A percentile compares a stretch with the other conserved stretches of the same genome.
phyloP scores from a whole-genome alignment of 2,113 vertebrate genomes.

The Micronycteris hirsuta region DNA sequence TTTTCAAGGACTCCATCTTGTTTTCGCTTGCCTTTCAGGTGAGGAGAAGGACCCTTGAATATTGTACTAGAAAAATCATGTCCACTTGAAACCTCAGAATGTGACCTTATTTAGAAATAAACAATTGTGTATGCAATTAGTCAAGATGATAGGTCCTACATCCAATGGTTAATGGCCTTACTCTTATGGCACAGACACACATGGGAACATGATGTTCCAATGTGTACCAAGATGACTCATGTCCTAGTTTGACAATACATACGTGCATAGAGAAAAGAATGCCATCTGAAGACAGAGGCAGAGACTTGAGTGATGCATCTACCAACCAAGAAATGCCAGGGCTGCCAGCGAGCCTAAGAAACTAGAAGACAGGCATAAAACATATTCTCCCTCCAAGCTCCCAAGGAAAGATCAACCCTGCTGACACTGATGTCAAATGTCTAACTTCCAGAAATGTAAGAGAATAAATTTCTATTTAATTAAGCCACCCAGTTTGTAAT shows the following conservation, averaged over 20 bases:
- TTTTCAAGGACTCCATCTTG: neutral
- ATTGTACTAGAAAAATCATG: neutral
- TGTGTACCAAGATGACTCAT: neutral
- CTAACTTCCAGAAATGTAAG: neutral
- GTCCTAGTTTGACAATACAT: neutral
- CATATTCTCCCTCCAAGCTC: neutral
- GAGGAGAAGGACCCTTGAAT: neutral
- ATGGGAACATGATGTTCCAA: neutral
- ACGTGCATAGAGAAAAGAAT: neutral
- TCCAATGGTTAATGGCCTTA: neutral
- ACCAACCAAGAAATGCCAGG: neutral
- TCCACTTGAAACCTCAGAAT: neutral
- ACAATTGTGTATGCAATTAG: neutral
- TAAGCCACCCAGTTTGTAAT: neutral
- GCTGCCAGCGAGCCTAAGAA: neutral
- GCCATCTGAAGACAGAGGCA: neutral
- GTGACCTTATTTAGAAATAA: neutral
- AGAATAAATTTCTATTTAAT: neutral
- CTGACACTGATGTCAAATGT: neutral
- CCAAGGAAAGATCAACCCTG: neutral
- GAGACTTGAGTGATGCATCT: neutral
- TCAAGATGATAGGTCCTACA: neutral
- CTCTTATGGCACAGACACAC: neutral
- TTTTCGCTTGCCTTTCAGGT: neutral
- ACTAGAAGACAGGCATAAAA: rapidly evolving